Percentiles rank a stretch among this genome's conserved stretches.
Conservation (phyloP, 2,113 vertebrate genomes). For the Tragelaphus buxtoni region DNA sequence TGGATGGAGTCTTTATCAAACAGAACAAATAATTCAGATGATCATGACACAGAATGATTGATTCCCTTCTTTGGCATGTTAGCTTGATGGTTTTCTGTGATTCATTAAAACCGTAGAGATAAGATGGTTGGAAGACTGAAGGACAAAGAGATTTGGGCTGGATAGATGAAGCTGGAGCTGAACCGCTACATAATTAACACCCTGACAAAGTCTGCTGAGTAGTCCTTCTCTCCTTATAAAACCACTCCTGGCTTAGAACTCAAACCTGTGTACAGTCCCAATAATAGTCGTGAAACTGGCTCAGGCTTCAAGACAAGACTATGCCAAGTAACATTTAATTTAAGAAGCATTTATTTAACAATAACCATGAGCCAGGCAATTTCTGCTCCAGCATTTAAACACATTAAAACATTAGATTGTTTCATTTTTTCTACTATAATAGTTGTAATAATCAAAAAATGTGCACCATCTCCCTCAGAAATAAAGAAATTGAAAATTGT, state of each 20-base stretch:
- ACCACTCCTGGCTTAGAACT: background rate
- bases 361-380: background rate
- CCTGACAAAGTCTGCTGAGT: background rate
- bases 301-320: background rate
- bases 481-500: background rate
- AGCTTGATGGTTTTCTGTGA: background rate
- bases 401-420: background rate
- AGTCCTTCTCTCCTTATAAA: background rate
- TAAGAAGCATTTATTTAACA: background rate
- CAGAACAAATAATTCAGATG: background rate
- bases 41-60: background rate
- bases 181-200: background rate
- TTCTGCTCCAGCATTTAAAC: conserved; percentile 2
- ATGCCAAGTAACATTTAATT: background rate
- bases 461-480: background rate
- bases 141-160: background rate
- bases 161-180: background rate
- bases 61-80: background rate
- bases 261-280: background rate
- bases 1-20: background rate
- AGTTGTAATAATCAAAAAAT: background rate
- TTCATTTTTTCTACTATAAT: background rate
- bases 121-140: background rate
- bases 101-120: background rate
- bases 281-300: background rate